Evolutionary conservation across 2,113 vertebrate species (phyloP).

Genomic region (Corapipo altera): DNA sequence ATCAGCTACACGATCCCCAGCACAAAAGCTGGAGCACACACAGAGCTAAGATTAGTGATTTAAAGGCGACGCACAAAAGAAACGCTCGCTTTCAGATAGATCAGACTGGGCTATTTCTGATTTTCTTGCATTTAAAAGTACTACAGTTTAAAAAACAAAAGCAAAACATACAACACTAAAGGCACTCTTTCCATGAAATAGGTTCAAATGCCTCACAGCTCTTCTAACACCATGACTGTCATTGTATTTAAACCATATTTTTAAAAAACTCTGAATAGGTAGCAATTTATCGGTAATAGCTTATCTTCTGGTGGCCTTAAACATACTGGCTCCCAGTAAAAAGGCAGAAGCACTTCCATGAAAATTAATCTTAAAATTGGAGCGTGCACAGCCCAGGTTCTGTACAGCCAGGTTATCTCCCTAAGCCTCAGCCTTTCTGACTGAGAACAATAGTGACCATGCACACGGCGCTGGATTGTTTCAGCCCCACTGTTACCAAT

Average conservation of each 20-base stretch:
- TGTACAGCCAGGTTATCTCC: neutral
- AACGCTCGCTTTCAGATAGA: neutral
- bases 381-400: neutral
- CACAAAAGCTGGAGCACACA: neutral
- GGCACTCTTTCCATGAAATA: neutral
- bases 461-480: neutral
- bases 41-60: neutral
- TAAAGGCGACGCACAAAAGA: neutral
- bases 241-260: neutral
- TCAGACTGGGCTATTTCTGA: neutral
- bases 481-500: neutral
- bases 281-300: neutral
- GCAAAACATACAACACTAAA: neutral
- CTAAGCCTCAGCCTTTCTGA: neutral
- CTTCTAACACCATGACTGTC: neutral
- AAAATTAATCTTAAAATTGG: neutral
- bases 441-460: neutral
- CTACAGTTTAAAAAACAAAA: neutral
- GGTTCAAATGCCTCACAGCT: neutral
- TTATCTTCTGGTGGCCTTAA: neutral
- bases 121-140: neutral
- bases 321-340: neutral
- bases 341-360: neutral
- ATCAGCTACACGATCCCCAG: neutral
- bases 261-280: neutral